phyloP scores from a whole-genome alignment of 2,797 vertebrate genomes.

The Vultur gryphus region DNA sequence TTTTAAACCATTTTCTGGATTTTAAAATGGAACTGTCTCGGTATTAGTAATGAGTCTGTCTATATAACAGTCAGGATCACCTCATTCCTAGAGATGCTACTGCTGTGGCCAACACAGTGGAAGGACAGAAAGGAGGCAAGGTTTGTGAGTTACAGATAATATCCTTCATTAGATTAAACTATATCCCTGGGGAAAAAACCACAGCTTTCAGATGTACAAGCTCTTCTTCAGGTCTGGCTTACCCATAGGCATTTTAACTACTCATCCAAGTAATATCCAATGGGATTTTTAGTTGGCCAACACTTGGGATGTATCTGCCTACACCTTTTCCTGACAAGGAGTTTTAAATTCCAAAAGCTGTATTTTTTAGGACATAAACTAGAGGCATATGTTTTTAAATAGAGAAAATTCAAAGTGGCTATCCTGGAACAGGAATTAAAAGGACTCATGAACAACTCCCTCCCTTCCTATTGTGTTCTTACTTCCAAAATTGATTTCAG shows the following conservation, averaged over 20 bases:
- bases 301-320: background rate
- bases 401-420: background rate
- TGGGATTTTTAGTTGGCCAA: background rate
- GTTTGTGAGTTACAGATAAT: background rate
- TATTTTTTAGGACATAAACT: background rate
- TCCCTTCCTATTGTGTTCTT: background rate
- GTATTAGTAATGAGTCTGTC: background rate
- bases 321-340: background rate
- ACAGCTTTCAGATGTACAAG: background rate
- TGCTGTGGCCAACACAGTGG: background rate
- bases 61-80: background rate
- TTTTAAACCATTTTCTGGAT: background rate
- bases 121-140: background rate
- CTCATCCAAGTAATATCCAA: background rate
- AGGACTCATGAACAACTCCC: background rate
- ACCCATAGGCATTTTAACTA: background rate
- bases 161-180: background rate
- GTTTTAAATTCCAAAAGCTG: background rate
- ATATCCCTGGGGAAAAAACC: background rate
- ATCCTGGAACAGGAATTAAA: background rate
- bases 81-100: background rate
- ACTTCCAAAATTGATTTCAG: background rate
- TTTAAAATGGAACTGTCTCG: accelerated
- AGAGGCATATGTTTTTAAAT: background rate
- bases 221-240: background rate